These are phyloP conservation scores for Oligia latruncula DNA, from an alignment of 2,888 invertebrate genomes.

Conservation along the genomic window DNA sequence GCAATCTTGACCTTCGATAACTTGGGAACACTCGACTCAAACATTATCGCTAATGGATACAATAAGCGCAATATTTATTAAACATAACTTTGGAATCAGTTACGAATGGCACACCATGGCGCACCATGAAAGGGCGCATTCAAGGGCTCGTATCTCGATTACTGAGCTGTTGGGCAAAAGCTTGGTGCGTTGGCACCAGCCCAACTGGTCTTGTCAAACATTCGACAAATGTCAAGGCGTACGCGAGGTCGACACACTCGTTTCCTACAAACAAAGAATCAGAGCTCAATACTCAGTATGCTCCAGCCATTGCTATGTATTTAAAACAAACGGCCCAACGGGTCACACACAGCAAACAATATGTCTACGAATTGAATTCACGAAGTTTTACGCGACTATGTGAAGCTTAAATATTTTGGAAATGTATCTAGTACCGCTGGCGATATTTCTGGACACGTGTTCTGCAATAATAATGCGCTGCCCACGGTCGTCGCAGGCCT, in stretches of 20 bases:
- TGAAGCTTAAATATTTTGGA: slow-evolving; percentile 3
- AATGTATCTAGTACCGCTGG: slow-evolving; percentile 11
- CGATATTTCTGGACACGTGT: slow-evolving; percentile 20
- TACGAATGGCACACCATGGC: slow-evolving; percentile 9
- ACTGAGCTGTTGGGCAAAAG: slow-evolving; percentile 21
- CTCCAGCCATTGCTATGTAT: slow-evolving; percentile 40
- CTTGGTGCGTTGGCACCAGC: slow-evolving; percentile 51
- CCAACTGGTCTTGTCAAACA: slow-evolving; percentile 60
- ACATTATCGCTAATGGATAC: slow-evolving; percentile 54
- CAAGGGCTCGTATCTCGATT: slow-evolving; percentile 33
- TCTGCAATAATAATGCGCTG: slow-evolving; percentile 31
- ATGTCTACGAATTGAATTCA: slow-evolving; percentile 28
- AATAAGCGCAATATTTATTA: slow-evolving; percentile 40
- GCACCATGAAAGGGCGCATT: slow-evolving; percentile 34
- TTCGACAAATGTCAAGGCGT: slow-evolving; percentile 74
- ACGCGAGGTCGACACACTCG: slow-evolving; percentile 72
- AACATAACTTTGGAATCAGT: slow-evolving; percentile 33
- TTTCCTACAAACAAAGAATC: slow-evolving; percentile 72
- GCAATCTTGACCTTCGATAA: slow-evolving; percentile 78
- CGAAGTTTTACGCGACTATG: slow-evolving; percentile 12
- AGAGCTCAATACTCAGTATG: slow-evolving; percentile 60
- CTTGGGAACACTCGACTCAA: slow-evolving; percentile 68
- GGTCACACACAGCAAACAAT: slow-evolving; percentile 20
- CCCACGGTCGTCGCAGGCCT: slow-evolving; percentile 14
- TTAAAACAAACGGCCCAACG: slow-evolving; percentile 49